Evolutionary conservation across 2,888 invertebrate species (phyloP).

Genomic region (Leucophenga maculata): DNA sequence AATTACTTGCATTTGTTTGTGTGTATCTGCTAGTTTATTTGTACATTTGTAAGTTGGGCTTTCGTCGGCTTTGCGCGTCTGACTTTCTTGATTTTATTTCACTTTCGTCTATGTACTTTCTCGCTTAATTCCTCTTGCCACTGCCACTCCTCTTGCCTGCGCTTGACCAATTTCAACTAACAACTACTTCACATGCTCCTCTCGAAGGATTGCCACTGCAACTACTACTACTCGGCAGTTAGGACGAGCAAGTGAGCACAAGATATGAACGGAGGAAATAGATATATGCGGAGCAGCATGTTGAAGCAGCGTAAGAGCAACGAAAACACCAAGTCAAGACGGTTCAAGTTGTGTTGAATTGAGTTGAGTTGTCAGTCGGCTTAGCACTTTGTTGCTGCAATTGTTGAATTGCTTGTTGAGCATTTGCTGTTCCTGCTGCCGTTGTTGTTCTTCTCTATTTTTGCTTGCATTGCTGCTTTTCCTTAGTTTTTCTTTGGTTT

Average conservation of each 20-base stretch:
- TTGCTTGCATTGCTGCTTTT: background rate
- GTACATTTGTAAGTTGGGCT: constrained; percentile 1
- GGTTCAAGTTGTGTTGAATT: constrained; percentile 15
- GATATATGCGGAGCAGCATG: constrained; percentile 21
- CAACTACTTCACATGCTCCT: constrained; percentile 8
- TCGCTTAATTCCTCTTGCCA: constrained; percentile 35
- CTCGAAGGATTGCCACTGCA: no score
- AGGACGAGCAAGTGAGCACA: no score
- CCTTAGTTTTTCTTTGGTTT: background rate
- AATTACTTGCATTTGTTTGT: background rate
- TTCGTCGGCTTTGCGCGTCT: constrained; percentile 17
- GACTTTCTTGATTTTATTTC: constrained; percentile 2
- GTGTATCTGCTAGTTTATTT: background rate
- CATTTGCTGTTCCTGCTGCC: background rate
- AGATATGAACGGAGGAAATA: background rate
- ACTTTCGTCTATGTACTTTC: background rate
- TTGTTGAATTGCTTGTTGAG: constrained; percentile 22
- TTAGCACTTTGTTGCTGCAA: constrained; percentile 21
- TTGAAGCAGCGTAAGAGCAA: background rate
- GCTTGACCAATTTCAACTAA: constrained; percentile 4
- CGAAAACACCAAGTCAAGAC: constrained; percentile 34
- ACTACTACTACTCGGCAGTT: no score
- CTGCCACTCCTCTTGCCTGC: constrained; percentile 26
- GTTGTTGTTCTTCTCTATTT: background rate
- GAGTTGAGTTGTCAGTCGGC: constrained; percentile 24